phyloP scores from a whole-genome alignment of 1,140 invertebrate species.

The Orchesella cincta region DNA sequence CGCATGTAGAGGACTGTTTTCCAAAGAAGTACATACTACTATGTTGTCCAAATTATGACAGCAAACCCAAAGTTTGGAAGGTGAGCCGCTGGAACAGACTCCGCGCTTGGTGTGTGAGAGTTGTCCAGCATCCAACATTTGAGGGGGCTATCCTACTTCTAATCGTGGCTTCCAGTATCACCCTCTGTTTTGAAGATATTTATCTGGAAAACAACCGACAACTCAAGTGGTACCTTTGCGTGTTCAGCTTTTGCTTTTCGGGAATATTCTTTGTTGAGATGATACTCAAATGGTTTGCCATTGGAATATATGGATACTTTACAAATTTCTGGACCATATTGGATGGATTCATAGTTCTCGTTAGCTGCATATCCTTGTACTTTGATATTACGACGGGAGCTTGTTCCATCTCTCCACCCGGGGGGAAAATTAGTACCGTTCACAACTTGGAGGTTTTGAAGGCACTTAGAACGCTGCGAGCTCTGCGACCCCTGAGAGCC shows the following conservation, averaged over 20 bases:
- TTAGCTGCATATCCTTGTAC: constrained; percentile 64
- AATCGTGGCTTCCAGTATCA: constrained; percentile 87
- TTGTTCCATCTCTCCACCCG: too few species aligned
- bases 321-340: constrained; percentile 93
- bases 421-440: not conserved
- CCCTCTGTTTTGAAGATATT: constrained; percentile 88
- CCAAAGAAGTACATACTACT: too few species aligned
- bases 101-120: not conserved
- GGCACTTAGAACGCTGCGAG: constrained; percentile 60
- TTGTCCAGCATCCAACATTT: constrained; percentile 70
- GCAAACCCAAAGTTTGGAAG: too few species aligned
- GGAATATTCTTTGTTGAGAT: constrained; percentile 89
- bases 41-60: too few species aligned
- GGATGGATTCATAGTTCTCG: constrained; percentile 94
- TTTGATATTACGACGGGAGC: not conserved
- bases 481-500: constrained; percentile 77
- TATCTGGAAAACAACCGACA: constrained; percentile 81
- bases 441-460: too few species aligned
- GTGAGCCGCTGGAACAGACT: too few species aligned
- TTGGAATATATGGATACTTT: constrained; percentile 93
- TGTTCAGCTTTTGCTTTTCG: constrained; percentile 85
- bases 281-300: constrained; percentile 90
- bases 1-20: too few species aligned
- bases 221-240: constrained; percentile 78
- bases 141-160: constrained; percentile 90